Evolutionary conservation across 2,888 invertebrate species (phyloP).

Genomic region (Pelosia muscerda): DNA sequence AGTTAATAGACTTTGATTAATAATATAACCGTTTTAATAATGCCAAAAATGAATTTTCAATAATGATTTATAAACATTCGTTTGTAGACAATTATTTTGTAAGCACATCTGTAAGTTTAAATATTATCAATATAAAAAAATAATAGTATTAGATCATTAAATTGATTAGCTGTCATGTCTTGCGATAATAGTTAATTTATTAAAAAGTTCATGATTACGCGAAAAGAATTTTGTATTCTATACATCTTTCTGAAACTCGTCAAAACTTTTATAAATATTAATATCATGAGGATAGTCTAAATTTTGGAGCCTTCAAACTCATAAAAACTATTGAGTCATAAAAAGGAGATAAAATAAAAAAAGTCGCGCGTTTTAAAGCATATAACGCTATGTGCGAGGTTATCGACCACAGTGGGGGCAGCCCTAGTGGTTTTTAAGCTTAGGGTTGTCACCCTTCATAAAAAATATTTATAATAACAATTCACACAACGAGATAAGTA

Average conservation of each 20-base stretch:
- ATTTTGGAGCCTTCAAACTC: constrained; percentile 30
- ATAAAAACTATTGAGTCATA: constrained; percentile 38
- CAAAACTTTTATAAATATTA: constrained; percentile 41
- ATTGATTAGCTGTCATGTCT: background rate
- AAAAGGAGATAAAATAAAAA: constrained; percentile 45
- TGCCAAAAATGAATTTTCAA: background rate
- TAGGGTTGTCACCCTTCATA: constrained; percentile 69
- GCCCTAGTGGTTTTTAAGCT: constrained; percentile 37
- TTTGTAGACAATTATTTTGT: background rate
- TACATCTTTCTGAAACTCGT: constrained; percentile 32
- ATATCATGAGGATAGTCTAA: constrained; percentile 35
- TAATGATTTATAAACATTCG: background rate
- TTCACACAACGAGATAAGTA: constrained; percentile 84
- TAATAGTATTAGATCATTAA: constrained; percentile 3
- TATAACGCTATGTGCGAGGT: constrained; percentile 34
- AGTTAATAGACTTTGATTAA: constrained; percentile 4
- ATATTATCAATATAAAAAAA: background rate
- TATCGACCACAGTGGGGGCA: constrained; percentile 47
- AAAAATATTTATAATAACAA: constrained; percentile 77
- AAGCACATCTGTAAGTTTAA: background rate
- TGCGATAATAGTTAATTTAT: constrained; percentile 11
- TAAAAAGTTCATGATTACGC: constrained; percentile 5
- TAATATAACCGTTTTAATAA: constrained; percentile 1
- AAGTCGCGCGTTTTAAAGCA: constrained; percentile 39
- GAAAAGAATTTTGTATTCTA: constrained; percentile 26